Evolutionary conservation across 2,797 vertebrate genomes (phyloP).

Genomic region (Centropyge bicolor): DNA sequence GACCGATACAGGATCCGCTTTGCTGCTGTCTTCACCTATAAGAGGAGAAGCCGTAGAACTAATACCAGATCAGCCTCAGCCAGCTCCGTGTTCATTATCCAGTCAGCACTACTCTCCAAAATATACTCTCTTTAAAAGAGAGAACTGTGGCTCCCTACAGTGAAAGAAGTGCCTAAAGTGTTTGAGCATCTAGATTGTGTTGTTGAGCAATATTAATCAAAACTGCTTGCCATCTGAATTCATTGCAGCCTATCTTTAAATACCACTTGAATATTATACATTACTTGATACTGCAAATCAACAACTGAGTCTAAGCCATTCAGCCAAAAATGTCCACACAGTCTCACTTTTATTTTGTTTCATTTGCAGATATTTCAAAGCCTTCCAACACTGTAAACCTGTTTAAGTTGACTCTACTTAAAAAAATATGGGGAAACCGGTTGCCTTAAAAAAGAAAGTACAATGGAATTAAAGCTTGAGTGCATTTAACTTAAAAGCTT

Average conservation of each 20-base stretch:
- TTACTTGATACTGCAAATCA: not conserved
- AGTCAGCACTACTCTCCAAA: conserved; percentile 31
- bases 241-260: not conserved
- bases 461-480: no score
- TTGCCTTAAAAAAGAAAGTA: no score
- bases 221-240: not conserved
- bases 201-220: not conserved
- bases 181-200: not conserved
- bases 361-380: no score
- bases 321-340: not conserved
- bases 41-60: conserved; percentile 5
- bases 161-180: not conserved
- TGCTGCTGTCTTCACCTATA: conserved; percentile 6
- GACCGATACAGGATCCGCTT: conserved; percentile 16
- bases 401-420: no score
- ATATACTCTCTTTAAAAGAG: not conserved
- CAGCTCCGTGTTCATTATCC: conserved; percentile 45
- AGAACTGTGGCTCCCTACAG: not conserved
- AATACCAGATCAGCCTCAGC: conserved; percentile 21
- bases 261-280: not conserved
- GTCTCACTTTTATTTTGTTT: no score
- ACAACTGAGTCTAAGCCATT: not conserved
- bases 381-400: no score
- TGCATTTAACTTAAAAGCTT: no score
- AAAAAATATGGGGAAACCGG: no score